These are phyloP conservation scores for Takifugu rubripes DNA, from an alignment of 2,797 vertebrate species.

Conservation along the genomic window DNA sequence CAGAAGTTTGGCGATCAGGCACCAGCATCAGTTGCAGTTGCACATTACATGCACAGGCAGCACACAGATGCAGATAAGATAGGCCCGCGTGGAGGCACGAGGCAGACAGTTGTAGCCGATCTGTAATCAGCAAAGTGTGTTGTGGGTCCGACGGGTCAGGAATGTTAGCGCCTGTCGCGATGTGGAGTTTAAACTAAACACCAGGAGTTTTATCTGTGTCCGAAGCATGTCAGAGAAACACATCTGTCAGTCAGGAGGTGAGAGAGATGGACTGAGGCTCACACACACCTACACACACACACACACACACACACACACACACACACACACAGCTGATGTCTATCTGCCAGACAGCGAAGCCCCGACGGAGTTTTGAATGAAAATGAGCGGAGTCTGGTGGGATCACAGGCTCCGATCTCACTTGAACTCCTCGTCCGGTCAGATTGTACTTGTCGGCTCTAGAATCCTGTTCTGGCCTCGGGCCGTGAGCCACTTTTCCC, in stretches of 20 bases:
- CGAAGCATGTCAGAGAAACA: conserved; percentile 3
- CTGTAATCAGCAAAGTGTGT: conserved; percentile 47
- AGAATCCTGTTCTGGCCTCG: too few relatives aligned
- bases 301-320: conserved; percentile 14
- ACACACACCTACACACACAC: conserved; percentile 8
- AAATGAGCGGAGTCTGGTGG: too few relatives aligned
- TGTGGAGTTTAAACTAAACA: conserved; percentile 43
- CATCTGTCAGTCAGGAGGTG: conserved; percentile 28
- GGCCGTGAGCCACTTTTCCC: background rate
- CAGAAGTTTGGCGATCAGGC: background rate
- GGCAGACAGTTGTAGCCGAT: conserved; percentile 29
- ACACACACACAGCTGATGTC: conserved; percentile 15
- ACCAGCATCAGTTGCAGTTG: background rate
- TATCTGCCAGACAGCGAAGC: conserved; percentile 45
- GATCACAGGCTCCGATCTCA: too few relatives aligned
- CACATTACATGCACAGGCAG: background rate
- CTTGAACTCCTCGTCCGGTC: too few relatives aligned
- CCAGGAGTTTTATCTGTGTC: conserved; percentile 50
- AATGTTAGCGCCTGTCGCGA: conserved; percentile 62
- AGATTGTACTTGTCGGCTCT: too few relatives aligned
- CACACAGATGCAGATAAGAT: conserved; percentile 5
- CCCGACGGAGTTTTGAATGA: conserved; percentile 1
- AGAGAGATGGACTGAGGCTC: conserved; percentile 15
- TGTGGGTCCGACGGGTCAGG: conserved; percentile 37
- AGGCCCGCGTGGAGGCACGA: conserved; percentile 16